Conservation (phyloP, 2,113 vertebrate species). For the Gymnarchus niloticus region DNA sequence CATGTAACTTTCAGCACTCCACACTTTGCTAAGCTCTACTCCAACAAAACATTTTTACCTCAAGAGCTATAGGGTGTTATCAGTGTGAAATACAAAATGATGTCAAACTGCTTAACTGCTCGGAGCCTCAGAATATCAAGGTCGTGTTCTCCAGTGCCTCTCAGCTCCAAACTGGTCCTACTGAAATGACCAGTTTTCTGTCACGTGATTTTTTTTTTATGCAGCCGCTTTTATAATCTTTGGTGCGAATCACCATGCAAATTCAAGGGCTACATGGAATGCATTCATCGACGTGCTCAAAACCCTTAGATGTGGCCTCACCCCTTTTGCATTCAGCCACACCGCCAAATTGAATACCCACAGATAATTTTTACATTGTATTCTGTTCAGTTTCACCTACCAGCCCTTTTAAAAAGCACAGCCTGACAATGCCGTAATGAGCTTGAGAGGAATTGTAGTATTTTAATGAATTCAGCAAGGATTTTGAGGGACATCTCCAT, state of each 20-base stretch:
- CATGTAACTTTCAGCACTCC: no score
- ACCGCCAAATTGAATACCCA: background rate
- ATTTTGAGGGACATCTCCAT: background rate
- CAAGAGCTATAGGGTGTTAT: no score
- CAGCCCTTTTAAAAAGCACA: background rate
- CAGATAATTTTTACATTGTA: background rate
- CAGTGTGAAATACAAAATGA: no score
- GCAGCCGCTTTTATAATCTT: background rate
- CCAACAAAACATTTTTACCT: no score
- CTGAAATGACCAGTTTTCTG: background rate
- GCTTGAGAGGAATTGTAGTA: background rate
- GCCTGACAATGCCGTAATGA: background rate
- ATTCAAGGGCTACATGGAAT: background rate
- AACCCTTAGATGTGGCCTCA: background rate
- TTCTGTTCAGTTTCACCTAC: background rate
- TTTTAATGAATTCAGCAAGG: background rate
- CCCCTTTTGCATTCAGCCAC: background rate
- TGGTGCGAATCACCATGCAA: background rate
- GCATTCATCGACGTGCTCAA: background rate
- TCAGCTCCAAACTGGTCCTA: background rate
- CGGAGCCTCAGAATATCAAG: no score
- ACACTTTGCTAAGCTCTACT: no score
- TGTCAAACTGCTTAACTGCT: no score
- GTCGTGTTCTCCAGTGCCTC: no score
- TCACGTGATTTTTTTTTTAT: background rate